phyloP scores from a whole-genome alignment of 2,888 invertebrate genomes.

The Phyllotreta cruciferae region DNA sequence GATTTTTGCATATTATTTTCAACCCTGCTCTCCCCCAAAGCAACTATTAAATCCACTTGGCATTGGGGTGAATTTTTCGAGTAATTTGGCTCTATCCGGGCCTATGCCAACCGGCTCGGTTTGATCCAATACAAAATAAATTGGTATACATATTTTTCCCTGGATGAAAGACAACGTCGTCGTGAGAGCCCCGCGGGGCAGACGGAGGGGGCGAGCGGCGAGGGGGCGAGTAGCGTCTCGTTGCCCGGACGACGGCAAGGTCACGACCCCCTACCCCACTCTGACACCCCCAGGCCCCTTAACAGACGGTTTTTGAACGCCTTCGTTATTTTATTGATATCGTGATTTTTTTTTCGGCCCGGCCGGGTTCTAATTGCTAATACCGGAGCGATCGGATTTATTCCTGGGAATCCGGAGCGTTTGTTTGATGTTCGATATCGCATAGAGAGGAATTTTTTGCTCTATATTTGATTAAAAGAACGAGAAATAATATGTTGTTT shows the following conservation, averaged over 20 bases:
- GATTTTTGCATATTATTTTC: no score
- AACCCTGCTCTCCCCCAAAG: no score
- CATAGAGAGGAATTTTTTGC: no score
- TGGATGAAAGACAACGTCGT: conserved; percentile 38
- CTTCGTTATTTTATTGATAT: conserved; percentile 52
- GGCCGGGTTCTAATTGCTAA: conserved; percentile 22
- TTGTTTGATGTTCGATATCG: not conserved
- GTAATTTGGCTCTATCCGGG: not conserved
- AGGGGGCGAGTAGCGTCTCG: conserved; percentile 58
- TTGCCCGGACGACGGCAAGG: conserved; percentile 59
- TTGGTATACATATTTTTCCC: conserved; percentile 45
- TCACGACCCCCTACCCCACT: conserved; percentile 50
- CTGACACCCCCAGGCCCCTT: conserved; percentile 26
- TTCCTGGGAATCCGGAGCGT: not conserved
- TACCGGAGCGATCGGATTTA: conserved; percentile 2
- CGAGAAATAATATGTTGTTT: no score
- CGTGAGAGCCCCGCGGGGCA: conserved; percentile 14
- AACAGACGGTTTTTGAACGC: conserved; percentile 48
- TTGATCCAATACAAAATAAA: conserved; percentile 39
- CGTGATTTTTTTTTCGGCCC: conserved; percentile 28
- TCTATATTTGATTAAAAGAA: no score
- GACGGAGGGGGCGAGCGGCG: conserved; percentile 19
- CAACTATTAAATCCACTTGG: no score
- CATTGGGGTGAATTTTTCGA: not conserved
- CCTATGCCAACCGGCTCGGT: conserved; percentile 20